Evolutionary conservation across 2,888 invertebrate species (phyloP), one percentile per base, ranked within the genome.

Genomic region (Bombyx huttoni): DNA sequence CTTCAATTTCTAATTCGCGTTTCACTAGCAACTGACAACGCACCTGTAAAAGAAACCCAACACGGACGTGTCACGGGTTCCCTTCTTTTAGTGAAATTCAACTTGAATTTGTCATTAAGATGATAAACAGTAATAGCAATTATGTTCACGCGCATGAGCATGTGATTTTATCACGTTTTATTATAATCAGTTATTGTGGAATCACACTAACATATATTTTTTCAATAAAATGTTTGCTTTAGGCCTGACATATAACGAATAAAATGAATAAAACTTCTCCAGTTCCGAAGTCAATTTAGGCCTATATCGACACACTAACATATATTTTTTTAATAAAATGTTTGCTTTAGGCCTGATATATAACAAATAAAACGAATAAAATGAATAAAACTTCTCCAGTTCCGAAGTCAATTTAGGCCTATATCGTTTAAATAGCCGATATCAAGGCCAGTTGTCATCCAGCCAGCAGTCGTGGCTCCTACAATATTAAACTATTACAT

Each of bases 401-500:
- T 67, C 58, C 61, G 55, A 57, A 62, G 60, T 69, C 64, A 70
- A 74, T 73, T 73, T 70, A 65, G 68, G 60, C 63, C 64, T 67
- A 72, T 70, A 70, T 60, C 65, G 67, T 73, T 74, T 68, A 70
- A 68, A 77, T 72, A 74, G 68, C 61, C 65, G 65, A 63, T 68
- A 74, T 61, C 75, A 80, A 81, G 79, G 78, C 62, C 75, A 66
- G 66, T 70, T 64, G 70, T 65, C 69, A 73, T 66, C 64, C 64
- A 62, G 58, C 56, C 59, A 63, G 60, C 64, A 66, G 65, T 66
- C 69, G 64, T 66, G 58, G 58, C 58, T 57, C 58, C 54, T 52
- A 64, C 63, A 54, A 58, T 48, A 57, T 57, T 52, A 53, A 58
- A 57, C 24, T 60, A 54, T 57, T 53, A 53, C 56, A 58, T 58